These are phyloP conservation scores for Chymomyza caudatula DNA, from an alignment of 2,888 invertebrate genomes.

Conservation along the genomic window DNA sequence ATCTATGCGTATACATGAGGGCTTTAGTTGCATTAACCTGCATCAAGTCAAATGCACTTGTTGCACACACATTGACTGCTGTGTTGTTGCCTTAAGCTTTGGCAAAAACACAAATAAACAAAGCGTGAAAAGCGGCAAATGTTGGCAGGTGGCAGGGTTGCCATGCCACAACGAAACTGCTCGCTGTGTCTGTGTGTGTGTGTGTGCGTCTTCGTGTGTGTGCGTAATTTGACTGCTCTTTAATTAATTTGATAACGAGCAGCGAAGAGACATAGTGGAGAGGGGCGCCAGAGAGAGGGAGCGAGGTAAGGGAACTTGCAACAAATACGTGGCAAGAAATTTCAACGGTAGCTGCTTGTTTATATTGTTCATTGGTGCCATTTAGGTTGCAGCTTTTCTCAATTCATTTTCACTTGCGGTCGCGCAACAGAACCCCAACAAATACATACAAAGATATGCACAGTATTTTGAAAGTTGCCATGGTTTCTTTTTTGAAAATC, in stretches of 20 bases:
- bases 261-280: not conserved
- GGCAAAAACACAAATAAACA: not conserved
- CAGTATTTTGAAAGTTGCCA: not conserved
- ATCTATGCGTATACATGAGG: not conserved
- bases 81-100: not conserved
- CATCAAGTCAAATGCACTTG: conserved; percentile 20
- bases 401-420: not conserved
- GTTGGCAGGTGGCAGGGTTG: not conserved
- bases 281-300: not conserved
- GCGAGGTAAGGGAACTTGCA: not conserved
- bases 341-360: not conserved
- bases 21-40: conserved; percentile 4
- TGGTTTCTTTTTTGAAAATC: not conserved
- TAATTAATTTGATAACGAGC: conserved; percentile 1
- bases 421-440: not conserved
- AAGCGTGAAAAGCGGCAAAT: not conserved
- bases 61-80: conserved; percentile 3
- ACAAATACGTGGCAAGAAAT: not conserved
- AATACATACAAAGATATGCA: not conserved
- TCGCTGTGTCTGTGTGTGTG: not conserved
- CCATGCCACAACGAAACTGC: not conserved
- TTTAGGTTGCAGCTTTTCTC: not conserved
- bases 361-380: not conserved
- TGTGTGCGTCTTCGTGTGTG: too few relatives aligned
- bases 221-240: not conserved